Evolutionary conservation across 2,888 invertebrate species (phyloP).

Genomic region (Euspilapteryx auroguttella): DNA sequence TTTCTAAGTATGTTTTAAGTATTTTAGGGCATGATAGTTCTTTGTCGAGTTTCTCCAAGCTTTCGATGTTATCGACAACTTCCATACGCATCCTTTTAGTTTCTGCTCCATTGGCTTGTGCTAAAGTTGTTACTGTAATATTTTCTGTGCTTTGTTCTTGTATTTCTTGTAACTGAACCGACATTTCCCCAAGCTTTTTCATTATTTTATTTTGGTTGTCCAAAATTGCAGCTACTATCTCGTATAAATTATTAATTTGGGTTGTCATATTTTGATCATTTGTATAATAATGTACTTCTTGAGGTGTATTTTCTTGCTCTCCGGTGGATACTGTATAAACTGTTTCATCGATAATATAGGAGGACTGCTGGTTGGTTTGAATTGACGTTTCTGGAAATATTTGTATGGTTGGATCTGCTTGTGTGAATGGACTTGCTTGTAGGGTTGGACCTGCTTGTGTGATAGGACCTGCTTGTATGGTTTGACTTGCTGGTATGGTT

Average conservation of each 20-base stretch:
- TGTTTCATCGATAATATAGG: slow-evolving; percentile 2
- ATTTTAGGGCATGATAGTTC: neutral
- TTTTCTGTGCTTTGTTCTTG: neutral
- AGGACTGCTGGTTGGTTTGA: slow-evolving; percentile 2
- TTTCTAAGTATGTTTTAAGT: neutral
- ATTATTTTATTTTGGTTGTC: too few species aligned
- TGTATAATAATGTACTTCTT: neutral
- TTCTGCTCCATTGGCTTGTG: neutral
- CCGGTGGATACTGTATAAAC: neutral
- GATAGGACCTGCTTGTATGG: slow-evolving; percentile 2
- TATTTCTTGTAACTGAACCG: neutral
- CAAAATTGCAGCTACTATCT: neutral
- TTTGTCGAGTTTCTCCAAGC: neutral
- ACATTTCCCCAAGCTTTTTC: neutral
- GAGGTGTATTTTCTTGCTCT: neutral
- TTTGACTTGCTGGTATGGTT: slow-evolving; percentile 2
- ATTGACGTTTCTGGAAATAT: slow-evolving; percentile 3
- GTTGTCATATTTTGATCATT: neutral
- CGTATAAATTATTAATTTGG: neutral
- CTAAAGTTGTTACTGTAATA: neutral
- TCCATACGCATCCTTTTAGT: neutral
- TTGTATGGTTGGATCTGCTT: slow-evolving; percentile 3
- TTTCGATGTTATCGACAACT: neutral
- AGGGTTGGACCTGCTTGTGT: slow-evolving; percentile 1
- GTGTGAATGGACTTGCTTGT: slow-evolving; percentile 2